Evolutionary conservation across 2,113 vertebrate species (phyloP).

Genomic region (Bubalus kerabau): DNA sequence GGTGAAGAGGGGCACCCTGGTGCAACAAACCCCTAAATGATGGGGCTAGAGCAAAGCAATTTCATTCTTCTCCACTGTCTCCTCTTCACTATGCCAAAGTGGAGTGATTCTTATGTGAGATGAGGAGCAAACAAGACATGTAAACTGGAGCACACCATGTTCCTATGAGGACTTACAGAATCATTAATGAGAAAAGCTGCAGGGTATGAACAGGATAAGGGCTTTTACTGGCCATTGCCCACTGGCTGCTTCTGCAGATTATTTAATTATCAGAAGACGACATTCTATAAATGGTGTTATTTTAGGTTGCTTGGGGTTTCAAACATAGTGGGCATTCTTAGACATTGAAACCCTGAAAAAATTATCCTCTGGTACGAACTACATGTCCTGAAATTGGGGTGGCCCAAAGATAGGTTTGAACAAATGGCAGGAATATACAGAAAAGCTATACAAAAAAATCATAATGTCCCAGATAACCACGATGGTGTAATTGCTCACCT

Average conservation of each 20-base stretch:
- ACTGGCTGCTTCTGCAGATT: background rate
- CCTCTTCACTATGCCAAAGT: background rate
- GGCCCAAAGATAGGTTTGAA: background rate
- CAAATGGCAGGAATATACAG: background rate
- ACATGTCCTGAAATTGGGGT: background rate
- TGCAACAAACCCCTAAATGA: background rate
- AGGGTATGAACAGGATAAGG: background rate
- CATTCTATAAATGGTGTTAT: background rate
- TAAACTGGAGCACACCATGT: background rate
- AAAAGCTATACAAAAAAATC: background rate
- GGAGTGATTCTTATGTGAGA: background rate
- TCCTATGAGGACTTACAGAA: background rate
- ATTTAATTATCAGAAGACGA: background rate
- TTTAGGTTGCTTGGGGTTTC: background rate
- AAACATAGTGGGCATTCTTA: background rate
- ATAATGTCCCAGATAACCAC: background rate
- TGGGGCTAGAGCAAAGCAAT: background rate
- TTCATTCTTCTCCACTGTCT: background rate
- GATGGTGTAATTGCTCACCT: background rate
- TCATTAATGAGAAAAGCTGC: background rate
- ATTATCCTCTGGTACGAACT: background rate
- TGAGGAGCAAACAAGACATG: background rate
- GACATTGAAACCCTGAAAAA: background rate
- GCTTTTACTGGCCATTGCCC: background rate
- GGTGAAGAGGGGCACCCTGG: background rate